A percentile compares a stretch with the other conserved stretches of the same genome.
Conservation (phyloP, 2,797 vertebrate genomes). For the Myioborus miniatus region DNA sequence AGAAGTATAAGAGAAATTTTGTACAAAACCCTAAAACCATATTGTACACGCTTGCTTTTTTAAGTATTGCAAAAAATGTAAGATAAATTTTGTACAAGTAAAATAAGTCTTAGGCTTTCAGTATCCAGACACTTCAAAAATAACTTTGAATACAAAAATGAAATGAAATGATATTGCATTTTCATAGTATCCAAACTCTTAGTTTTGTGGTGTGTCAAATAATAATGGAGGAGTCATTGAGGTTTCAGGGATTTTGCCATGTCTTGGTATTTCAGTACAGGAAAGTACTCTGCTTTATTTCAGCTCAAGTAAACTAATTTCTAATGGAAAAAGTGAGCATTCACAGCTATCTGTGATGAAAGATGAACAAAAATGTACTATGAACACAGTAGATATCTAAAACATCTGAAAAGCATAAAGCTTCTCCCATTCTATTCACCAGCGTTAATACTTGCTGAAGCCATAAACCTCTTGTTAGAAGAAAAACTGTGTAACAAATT, state of each 20-base stretch:
- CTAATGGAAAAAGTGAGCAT: neutral
- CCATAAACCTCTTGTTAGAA: neutral
- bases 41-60: neutral
- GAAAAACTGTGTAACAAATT: neutral
- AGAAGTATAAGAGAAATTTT: neutral
- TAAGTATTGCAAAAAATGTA: neutral
- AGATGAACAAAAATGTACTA: neutral
- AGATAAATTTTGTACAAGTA: neutral
- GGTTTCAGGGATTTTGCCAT: neutral
- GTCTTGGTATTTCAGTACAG: neutral
- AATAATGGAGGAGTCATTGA: neutral
- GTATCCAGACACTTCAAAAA: neutral
- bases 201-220: neutral
- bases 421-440: neutral
- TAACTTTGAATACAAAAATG: neutral
- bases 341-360: neutral
- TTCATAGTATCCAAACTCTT: neutral
- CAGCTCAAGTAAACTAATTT: neutral
- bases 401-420: constrained; percentile 30
- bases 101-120: neutral
- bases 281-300: neutral
- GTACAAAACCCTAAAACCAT: neutral
- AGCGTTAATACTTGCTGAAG: neutral
- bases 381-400: neutral
- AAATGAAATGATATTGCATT: neutral